phyloP scores from a whole-genome alignment of 2,888 invertebrate genomes.

The Nycteola revayana region DNA sequence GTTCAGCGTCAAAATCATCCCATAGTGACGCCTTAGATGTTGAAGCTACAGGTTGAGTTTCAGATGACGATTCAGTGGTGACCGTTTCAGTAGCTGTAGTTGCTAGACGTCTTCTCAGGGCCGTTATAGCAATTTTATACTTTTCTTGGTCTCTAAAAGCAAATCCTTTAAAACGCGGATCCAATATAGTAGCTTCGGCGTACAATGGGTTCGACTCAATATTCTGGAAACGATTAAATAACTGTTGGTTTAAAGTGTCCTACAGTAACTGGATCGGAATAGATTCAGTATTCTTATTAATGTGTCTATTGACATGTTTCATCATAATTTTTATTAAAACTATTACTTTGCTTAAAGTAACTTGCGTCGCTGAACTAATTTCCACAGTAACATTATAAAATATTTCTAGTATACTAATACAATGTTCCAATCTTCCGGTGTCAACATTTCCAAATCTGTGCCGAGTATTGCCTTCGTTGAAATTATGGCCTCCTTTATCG shows the following conservation, averaged over 20 bases:
- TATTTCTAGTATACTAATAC: slow-evolving; percentile 5
- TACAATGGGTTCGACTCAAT: slow-evolving; percentile 3
- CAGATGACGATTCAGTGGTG: neutral
- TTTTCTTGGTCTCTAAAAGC: slow-evolving; percentile 3
- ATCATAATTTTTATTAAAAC: slow-evolving; percentile 5
- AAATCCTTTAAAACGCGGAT: slow-evolving; percentile 8
- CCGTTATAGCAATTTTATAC: neutral
- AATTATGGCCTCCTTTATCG: slow-evolving; percentile 7
- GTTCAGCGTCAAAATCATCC: slow-evolving; percentile 2
- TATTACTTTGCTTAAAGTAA: slow-evolving; percentile 1
- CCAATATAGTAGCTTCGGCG: slow-evolving; percentile 9
- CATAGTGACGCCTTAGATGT: neutral
- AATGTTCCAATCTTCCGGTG: slow-evolving; percentile 1
- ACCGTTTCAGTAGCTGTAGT: neutral
- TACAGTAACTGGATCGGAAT: neutral
- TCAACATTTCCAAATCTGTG: neutral
- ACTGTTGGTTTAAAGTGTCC: neutral
- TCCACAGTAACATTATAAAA: slow-evolving; percentile 8
- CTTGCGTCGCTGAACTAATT: slow-evolving; percentile 3
- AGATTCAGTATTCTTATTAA: neutral
- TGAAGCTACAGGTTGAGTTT: neutral
- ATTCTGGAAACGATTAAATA: neutral
- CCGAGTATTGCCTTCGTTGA: slow-evolving; percentile 8
- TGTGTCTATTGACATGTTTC: neutral
- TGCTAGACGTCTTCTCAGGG: neutral